These are phyloP conservation scores for Burhinus bistriatus DNA, from an alignment of 2,113 vertebrate species.

Conservation along the genomic window DNA sequence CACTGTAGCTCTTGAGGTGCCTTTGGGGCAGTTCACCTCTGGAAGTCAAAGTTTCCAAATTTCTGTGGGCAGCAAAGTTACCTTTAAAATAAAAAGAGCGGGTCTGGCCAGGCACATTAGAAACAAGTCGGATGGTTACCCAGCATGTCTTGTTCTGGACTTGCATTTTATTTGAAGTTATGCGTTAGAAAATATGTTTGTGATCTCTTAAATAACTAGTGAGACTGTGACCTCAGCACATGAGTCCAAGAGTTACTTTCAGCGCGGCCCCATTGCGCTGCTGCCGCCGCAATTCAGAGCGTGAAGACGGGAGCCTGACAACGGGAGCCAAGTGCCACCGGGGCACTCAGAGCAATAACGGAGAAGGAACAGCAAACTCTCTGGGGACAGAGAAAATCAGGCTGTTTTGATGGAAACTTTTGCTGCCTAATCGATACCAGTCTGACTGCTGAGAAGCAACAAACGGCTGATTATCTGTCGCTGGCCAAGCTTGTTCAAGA, in stretches of 20 bases:
- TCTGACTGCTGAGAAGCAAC: not conserved
- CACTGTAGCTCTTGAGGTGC: not conserved
- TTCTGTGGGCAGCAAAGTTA: too few relatives aligned
- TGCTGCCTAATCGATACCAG: not conserved
- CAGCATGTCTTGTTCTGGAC: not conserved
- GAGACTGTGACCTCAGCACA: not conserved
- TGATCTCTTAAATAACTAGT: not conserved
- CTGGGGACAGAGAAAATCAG: not conserved
- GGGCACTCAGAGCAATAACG: not conserved
- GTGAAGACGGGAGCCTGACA: not conserved
- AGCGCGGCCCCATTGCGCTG: too few relatives aligned
- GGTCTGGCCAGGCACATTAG: not conserved
- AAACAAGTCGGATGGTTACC: not conserved
- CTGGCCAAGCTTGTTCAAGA: not conserved
- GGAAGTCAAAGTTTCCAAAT: not conserved
- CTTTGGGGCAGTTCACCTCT: not conserved
- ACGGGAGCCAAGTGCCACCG: fast-evolving
- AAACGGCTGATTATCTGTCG: not conserved
- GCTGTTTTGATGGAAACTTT: not conserved
- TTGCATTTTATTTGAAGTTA: not conserved
- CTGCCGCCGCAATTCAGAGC: not conserved
- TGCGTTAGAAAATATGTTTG: not conserved
- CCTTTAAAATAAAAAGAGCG: not conserved
- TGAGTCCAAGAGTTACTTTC: not conserved
- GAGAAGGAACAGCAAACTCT: not conserved